Base-by-base conservation (phyloP, 2,113 vertebrate species). In the Prochilodus magdalenae region DNA sequence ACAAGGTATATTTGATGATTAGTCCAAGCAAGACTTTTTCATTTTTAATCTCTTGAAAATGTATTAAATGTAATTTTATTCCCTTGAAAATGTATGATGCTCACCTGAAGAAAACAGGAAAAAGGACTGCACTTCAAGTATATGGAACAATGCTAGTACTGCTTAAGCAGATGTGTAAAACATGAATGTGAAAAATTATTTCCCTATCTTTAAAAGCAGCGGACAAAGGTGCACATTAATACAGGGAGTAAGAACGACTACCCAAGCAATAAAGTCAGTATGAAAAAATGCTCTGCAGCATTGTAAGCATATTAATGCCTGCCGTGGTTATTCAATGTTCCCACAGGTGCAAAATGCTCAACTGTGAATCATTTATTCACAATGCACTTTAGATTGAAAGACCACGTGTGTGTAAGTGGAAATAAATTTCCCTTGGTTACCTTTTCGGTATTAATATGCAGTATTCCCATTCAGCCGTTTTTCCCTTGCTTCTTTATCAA, bases 241-340 rank as follows among this genome's bases (percentile, higher is more conserved):
- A 71, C 44, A 27, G 24, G 66, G n/a, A 79, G 27, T 47, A 20
- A 2, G 55, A 71, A 80, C 44, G 26, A 62, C 59, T 80, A 44
- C 18, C 69, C 59, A 22, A 73, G 66, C 27, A 72, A 80, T 80
- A 80, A 80, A 73, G 55, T 72, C 57, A 72, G 1, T 72, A 59
- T 49, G 36, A 62, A 49, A 47, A 79, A 71, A 70, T 44, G 33
- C 66, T 33, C 44, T 16, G 26, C 55, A 60, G 29, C 60, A 40
- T 18, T 60, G 60, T 73, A 73, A 73, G 70, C 70, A 53, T 51
- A 47, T 80, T 73, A 73, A 80, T 73, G 44, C 20, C 1, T 73
- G 40, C 24, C 55, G 30, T 53, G 22, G 30, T 80, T 73, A 22
- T 40, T 73, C 70, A 62, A 6, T 33, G 73, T 60, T 53, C 59